Evolutionary conservation across 2,888 invertebrate genomes (phyloP), one percentile per base, ranked within the genome.

Genomic region (Sesia bembeciformis): DNA sequence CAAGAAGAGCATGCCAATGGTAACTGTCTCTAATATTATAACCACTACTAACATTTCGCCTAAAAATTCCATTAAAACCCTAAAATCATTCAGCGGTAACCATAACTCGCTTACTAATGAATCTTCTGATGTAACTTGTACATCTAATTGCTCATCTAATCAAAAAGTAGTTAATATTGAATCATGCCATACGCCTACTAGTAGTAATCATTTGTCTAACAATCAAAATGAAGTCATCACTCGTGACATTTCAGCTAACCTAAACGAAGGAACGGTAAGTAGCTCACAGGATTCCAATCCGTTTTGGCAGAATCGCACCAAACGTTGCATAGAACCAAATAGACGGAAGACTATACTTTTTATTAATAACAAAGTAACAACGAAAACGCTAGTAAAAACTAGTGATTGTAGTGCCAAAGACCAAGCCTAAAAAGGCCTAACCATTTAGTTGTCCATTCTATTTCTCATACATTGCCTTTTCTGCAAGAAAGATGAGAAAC

Each of bases 21-120:
- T 90, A 89, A 90, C 87, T 81, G 90, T 90, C 70, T 90, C 90
- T 83, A 89, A 90, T 75, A 90, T 90, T 71, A 87, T 84, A 69
- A 90, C 90, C 70, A 90, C 84, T 72, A 84, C 89, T 88, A 89
- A 88, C 76, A 85, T 86, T 67, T 88, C 89, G 77, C 85, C 88
- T 66, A 88, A 87, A 72, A 84, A 78, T 80, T 85, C 87, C 81
- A 81, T 85, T 78, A 85, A 85, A 79, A 70, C 80, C 81, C 84
- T 84, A 81, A 85, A 80, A 67, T 57, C 67, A 66, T 67, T 67
- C 65, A 75, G 62, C 57, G 69, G 68, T 68, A 70, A 64, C 56
- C 66, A 69, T 72, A 77, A 69, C 60, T 63, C 66, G 73, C 76
- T 73, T 73, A 69, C 64, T 70, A 74, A 75, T 60, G 73, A 80